phyloP scores from a whole-genome alignment of 2,113 vertebrate genomes.

The Pelusios castaneus region DNA sequence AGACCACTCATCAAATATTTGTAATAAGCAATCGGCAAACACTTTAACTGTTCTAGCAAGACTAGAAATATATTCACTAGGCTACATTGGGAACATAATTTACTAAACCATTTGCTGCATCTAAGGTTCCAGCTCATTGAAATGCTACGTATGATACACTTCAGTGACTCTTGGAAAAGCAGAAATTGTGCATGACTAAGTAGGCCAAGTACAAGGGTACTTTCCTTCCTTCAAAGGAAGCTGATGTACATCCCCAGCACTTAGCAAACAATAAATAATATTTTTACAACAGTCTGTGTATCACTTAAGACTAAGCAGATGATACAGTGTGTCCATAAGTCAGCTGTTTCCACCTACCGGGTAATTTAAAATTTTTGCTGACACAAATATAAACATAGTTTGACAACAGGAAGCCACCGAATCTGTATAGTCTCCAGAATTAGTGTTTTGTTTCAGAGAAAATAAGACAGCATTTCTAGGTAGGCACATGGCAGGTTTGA shows the following conservation, averaged over 20 bases:
- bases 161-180: fast-evolving
- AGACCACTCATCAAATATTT: background rate
- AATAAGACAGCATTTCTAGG: constrained; percentile 38
- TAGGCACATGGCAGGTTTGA: constrained; percentile 25
- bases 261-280: constrained; percentile 7
- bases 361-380: constrained; percentile 5
- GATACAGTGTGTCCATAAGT: constrained; percentile 25
- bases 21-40: fast-evolving
- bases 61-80: background rate
- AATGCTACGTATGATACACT: background rate
- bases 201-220: background rate
- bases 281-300: background rate
- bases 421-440: constrained; percentile 39
- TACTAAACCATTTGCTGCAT: background rate
- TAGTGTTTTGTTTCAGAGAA: constrained; percentile 41
- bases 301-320: background rate
- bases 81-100: background rate
- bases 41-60: background rate
- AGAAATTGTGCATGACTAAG: background rate
- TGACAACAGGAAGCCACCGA: constrained; percentile 31
- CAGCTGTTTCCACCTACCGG: background rate
- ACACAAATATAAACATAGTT: constrained; percentile 17
- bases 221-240: background rate
- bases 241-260: background rate
- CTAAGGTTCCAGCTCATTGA: background rate